Base-by-base conservation (phyloP, 1,140 invertebrate species). In the Belonocnema kinseyi region DNA sequence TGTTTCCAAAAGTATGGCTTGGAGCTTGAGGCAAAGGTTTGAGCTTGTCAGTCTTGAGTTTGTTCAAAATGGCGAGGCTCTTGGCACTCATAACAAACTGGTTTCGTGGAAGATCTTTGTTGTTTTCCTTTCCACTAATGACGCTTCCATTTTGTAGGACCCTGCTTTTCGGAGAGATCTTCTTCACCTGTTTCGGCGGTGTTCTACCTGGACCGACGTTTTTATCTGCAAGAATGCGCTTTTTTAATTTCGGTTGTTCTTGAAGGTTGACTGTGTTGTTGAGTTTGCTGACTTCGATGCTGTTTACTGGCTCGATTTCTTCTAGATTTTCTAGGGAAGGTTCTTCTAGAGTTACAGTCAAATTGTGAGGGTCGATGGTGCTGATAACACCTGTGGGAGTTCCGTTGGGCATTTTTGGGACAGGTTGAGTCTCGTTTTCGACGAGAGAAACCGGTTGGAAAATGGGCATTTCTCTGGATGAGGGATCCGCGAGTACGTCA, bases 11-110 rank as follows among this genome's bases (percentile, higher is more conserved):
- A 17, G 46, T 16, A 52, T 16, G 17, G 50, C 54, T 75, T 12
- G 79, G 46, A 12, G 75, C 56, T 52, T 66, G 56, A 19, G 71
- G 77, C 12, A 82, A 71, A 11, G 76, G 77, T 40, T 82, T 87
- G 46, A 83, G 50, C 26, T 76, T 83, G 8, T 88, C 85, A 66
- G 75, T 80, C 71, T 90, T 91, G 3, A 91, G 51, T 77, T 87
- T 91, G 78, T 91, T 91, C 40, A 91, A 72, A 82, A 91, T 88
- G 17, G 88, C 87, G 5, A 91, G 77, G 77, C 86, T 90, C 71
- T 90, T 91, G 3, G 86, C 88, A 40, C 85, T 90, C 85, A 91
- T 90, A 7, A 85, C 80, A 13, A 76, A 72, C 26, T 66, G 58
- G 51, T 78, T 46, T 70, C 81, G 88, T 13, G 76, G 72, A 0